phyloP scores from a whole-genome alignment of 2,888 invertebrate genomes.

The Drosophila mimica region DNA sequence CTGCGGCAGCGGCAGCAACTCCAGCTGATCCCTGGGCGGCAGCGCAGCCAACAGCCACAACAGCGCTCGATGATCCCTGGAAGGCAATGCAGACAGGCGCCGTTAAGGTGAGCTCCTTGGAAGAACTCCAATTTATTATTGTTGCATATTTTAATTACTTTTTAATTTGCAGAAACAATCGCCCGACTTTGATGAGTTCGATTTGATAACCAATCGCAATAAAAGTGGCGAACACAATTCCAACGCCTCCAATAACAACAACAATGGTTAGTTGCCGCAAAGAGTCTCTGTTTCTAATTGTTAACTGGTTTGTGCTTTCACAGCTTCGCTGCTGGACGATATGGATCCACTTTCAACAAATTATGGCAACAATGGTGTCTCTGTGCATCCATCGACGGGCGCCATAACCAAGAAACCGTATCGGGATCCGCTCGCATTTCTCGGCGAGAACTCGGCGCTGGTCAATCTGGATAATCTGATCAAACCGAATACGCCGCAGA shows the following conservation, averaged over 20 bases:
- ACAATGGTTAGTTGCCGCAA: constrained; percentile 75
- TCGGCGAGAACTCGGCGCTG: constrained; percentile 97
- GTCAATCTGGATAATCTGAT: constrained; percentile 99
- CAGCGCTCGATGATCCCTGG: constrained; percentile 87
- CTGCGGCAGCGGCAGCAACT: constrained; percentile 50
- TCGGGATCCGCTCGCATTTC: constrained; percentile 97
- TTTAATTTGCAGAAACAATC: constrained; percentile 72
- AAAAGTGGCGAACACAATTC: constrained; percentile 83
- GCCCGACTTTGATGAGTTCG: constrained; percentile 94
- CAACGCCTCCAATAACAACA: constrained; percentile 84
- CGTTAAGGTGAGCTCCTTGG: constrained; percentile 67
- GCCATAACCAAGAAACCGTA: constrained; percentile 82
- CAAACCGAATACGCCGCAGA: constrained; percentile 86
- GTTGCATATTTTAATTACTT: neutral
- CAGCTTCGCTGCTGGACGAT: constrained; percentile 84
- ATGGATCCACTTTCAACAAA: constrained; percentile 84
- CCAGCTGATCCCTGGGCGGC: constrained; percentile 73
- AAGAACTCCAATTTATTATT: neutral
- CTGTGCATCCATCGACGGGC: constrained; percentile 75
- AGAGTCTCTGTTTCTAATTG: neutral
- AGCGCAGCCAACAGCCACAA: constrained; percentile 70
- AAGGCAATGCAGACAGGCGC: constrained; percentile 84
- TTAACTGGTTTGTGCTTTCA: neutral
- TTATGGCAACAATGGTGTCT: constrained; percentile 62
- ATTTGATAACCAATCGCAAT: constrained; percentile 92